These are phyloP conservation scores for Prorops nasuta DNA, from an alignment of 1,140 invertebrate species.

Conservation along the genomic window DNA sequence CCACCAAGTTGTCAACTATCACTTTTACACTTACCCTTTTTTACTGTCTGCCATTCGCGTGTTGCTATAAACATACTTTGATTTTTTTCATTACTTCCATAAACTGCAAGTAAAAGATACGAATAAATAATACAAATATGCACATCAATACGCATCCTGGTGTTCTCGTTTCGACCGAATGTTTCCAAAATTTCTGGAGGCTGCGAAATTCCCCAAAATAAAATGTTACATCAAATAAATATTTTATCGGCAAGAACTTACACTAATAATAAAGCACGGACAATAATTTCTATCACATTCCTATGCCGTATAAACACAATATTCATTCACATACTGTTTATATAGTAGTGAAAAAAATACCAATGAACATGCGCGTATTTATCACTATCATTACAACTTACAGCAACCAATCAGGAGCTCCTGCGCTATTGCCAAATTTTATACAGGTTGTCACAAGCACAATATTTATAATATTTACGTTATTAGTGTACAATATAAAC, in stretches of 20 bases:
- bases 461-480: too few species aligned
- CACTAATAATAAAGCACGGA: too few species aligned
- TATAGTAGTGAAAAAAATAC: conserved; percentile 5
- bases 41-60: conserved; percentile 62
- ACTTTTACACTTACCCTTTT: conserved; percentile 55
- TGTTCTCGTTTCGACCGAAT: conserved; percentile 1
- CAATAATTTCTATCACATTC: too few species aligned
- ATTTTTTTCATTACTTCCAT: conserved; percentile 30
- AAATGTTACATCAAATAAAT: too few species aligned
- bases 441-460: too few species aligned
- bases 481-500: too few species aligned
- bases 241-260: too few species aligned
- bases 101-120: conserved; percentile 10
- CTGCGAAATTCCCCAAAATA: too few species aligned
- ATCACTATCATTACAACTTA: conserved; percentile 9
- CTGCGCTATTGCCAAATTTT: conserved; percentile 14
- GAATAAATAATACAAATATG: conserved; percentile 17
- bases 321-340: too few species aligned
- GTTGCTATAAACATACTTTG: conserved; percentile 59
- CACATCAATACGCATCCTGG: conserved; percentile 18
- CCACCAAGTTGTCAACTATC: conserved; percentile 3
- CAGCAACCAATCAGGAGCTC: conserved; percentile 11
- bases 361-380: not conserved
- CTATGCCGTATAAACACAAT: too few species aligned
- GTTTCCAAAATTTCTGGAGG: too few species aligned